Evolutionary conservation across 2,888 invertebrate genomes (phyloP).

Genomic region (Diarsia rubi): DNA sequence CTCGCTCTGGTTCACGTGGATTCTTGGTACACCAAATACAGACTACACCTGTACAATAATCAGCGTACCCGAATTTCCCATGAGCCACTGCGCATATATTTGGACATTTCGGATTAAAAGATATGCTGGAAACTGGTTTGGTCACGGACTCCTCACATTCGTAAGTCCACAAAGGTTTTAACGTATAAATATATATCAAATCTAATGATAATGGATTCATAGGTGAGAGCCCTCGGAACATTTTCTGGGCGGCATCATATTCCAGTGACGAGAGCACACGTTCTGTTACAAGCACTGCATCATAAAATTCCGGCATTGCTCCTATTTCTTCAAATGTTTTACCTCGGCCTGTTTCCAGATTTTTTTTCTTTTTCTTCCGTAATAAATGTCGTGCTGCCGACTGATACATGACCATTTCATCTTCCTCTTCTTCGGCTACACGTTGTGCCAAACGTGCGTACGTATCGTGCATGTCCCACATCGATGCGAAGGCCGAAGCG

Average conservation of each 20-base stretch:
- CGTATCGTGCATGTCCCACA: conserved; percentile 95
- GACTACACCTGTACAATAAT: conserved; percentile 91
- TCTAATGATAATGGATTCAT: conserved; percentile 92
- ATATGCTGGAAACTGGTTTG: conserved; percentile 91
- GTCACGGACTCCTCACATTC: conserved; percentile 87
- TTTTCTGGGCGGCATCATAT: conserved; percentile 92
- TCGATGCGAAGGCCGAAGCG: conserved; percentile 92
- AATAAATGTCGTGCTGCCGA: conserved; percentile 79
- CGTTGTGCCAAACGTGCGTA: conserved; percentile 87
- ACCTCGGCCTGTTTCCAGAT: conserved; percentile 52
- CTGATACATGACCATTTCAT: conserved; percentile 87
- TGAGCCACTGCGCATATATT: conserved; percentile 95
- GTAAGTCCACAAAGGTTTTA: conserved; percentile 93
- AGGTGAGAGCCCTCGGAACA: conserved; percentile 92
- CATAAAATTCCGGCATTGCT: conserved; percentile 86
- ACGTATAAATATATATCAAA: conserved; percentile 92
- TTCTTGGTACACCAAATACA: conserved; percentile 96
- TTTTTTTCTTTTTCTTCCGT: conserved; percentile 74
- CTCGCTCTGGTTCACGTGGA: conserved; percentile 94
- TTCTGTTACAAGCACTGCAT: conserved; percentile 92
- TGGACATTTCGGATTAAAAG: conserved; percentile 93
- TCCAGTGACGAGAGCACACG: conserved; percentile 93
- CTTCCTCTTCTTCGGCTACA: conserved; percentile 77
- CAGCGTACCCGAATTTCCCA: conserved; percentile 92
- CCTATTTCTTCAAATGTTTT: conserved; percentile 80